phyloP scores from a whole-genome alignment of 2,888 invertebrate genomes.

The Ochropleura plecta region DNA sequence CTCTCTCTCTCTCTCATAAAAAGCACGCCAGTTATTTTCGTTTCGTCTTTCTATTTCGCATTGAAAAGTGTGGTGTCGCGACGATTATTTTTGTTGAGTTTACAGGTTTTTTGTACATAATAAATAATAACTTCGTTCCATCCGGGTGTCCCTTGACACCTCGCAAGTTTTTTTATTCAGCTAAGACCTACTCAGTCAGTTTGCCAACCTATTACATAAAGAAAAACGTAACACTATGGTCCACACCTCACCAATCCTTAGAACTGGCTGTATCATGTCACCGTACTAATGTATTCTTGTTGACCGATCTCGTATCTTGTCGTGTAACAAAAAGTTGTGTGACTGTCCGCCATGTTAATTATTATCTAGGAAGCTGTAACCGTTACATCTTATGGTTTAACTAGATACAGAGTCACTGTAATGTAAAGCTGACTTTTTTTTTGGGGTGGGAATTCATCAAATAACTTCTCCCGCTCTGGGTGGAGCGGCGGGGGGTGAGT shows the following conservation, averaged over 20 bases:
- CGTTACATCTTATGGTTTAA: constrained; percentile 17
- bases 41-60: no score
- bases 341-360: constrained; percentile 48
- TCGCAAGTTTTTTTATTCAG: no score
- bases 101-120: no score
- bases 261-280: constrained; percentile 18
- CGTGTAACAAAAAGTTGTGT: constrained; percentile 39
- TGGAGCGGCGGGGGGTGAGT: no score
- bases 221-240: constrained; percentile 8
- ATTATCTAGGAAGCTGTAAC: constrained; percentile 45
- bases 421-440: constrained; percentile 9
- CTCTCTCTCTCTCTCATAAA: no score
- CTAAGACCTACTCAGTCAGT: neutral
- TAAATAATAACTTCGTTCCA: no score
- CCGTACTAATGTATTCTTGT: constrained; percentile 41
- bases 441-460: no score
- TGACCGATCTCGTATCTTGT: constrained; percentile 25
- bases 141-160: no score
- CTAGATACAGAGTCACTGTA: neutral
- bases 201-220: constrained; percentile 19
- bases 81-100: no score
- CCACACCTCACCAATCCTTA: constrained; percentile 1
- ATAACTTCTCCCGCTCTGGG: no score
- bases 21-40: no score
- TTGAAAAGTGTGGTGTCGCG: no score